These are phyloP conservation scores for Penelope pileata DNA, from an alignment of 2,113 vertebrate genomes.

Conservation along the genomic window DNA sequence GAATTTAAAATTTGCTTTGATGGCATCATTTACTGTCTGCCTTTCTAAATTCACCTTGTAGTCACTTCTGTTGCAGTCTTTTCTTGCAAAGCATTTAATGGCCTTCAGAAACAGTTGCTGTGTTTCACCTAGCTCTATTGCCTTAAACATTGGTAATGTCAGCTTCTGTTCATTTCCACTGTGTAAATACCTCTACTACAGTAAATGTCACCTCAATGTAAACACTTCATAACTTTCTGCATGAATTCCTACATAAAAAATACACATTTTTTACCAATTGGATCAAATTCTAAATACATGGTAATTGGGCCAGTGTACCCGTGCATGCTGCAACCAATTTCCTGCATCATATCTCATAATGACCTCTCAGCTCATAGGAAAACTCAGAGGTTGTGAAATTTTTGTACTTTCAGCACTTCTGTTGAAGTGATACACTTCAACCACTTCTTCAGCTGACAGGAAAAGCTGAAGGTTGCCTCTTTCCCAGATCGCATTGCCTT, in stretches of 20 bases:
- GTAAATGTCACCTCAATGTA: background rate
- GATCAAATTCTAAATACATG: background rate
- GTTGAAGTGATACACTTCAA: background rate
- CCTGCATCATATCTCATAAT: background rate
- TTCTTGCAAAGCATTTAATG: background rate
- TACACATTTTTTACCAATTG: background rate
- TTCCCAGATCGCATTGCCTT: background rate
- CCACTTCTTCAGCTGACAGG: background rate
- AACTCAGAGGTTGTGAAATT: background rate
- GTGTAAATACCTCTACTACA: background rate
- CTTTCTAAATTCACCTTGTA: background rate
- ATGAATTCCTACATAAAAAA: background rate
- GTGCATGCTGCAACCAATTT: background rate
- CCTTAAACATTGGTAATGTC: background rate
- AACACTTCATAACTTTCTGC: background rate
- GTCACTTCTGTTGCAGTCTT: background rate
- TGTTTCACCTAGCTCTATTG: background rate
- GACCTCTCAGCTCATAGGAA: background rate
- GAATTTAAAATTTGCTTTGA: background rate
- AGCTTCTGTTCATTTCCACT: background rate
- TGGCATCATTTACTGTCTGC: background rate
- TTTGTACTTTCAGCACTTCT: background rate
- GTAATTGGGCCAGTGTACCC: background rate
- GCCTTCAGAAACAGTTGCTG: background rate
- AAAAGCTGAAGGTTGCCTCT: too few relatives aligned